Evolutionary conservation across 2,888 invertebrate genomes (phyloP), one percentile per base, ranked within the genome.

Genomic region (Balanococcus diminutus): DNA sequence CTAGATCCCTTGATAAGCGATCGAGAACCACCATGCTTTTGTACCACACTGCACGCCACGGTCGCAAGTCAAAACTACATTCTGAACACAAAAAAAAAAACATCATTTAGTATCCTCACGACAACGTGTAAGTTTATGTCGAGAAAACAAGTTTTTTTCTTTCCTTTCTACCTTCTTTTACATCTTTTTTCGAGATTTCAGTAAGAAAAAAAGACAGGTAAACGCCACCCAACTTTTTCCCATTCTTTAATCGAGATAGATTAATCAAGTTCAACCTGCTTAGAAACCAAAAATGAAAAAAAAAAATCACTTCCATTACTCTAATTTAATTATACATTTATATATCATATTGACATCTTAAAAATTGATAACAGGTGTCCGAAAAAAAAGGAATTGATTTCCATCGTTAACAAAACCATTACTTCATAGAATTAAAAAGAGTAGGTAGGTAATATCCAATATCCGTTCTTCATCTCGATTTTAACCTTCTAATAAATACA

Each of bases 301-400:
- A 81, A 81, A 22, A 81, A 81, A 81, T 36, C 9, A n/a, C 19
- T 1, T 6, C 16, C 11, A 1, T 56, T 31, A 56, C 22, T 56
- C 56, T 56, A 56, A 82, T 82, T 51, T 82, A 82, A 46, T 81
- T 28, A 56, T 56, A 32, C 28, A 46, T 19, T 31, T 82, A 31
- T 82, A 42, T 46, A 56, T n/a, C n/a, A 82, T 82, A 61, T 36
- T 36, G 84, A 79, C 75, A 79, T 79, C 75, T 79, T 79, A 79
- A 79, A 79, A 79, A 79, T 16, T 79, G 72, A 56, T 79, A 79
- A 79, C 36, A 79, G 36, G 11, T 19, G 75, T 79, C 75, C 31
- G 25, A 42, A 42, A 46, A 46, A 46, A 5, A 56, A 22, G 19
- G 22, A 56, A 22, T 56, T 5, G 2, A 46, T 56, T 22, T 56